Evolutionary conservation across 2,888 invertebrate species (phyloP).

Genomic region (Drosophila neotestacea): DNA sequence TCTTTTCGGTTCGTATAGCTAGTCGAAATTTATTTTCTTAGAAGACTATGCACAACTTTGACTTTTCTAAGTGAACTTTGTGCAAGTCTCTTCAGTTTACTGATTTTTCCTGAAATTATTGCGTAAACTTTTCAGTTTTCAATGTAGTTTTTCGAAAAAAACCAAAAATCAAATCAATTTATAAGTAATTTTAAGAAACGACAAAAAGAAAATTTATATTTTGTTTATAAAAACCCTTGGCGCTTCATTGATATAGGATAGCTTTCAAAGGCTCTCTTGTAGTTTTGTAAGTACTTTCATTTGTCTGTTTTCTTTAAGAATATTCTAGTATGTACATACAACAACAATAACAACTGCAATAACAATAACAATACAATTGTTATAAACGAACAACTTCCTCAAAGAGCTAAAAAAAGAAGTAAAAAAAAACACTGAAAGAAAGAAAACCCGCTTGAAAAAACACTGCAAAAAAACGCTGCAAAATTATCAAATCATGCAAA

Average conservation of each 20-base stretch:
- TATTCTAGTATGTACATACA: constrained; percentile 45
- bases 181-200: constrained; percentile 75
- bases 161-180: constrained; percentile 38
- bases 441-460: constrained; percentile 25
- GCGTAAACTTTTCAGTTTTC: constrained; percentile 30
- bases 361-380: background rate
- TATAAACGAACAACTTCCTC: constrained; percentile 8
- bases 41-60: background rate
- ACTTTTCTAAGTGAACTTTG: constrained; percentile 8
- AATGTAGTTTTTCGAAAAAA: constrained; percentile 43
- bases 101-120: constrained; percentile 21
- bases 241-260: constrained; percentile 86
- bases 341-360: constrained; percentile 4
- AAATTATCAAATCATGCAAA: constrained; percentile 20
- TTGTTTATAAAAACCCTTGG: constrained; percentile 87
- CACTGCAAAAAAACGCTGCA: constrained; percentile 26
- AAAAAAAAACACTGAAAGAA: background rate
- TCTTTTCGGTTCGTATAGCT: constrained; percentile 31
- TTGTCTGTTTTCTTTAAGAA: constrained; percentile 80
- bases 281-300: constrained; percentile 86
- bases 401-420: background rate
- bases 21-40: constrained; percentile 14
- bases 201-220: constrained; percentile 90
- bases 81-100: constrained; percentile 24
- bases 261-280: constrained; percentile 85